Evolutionary conservation across 2,888 invertebrate genomes (phyloP), one percentile per base, ranked within the genome.

Genomic region (Julus scanicus): DNA sequence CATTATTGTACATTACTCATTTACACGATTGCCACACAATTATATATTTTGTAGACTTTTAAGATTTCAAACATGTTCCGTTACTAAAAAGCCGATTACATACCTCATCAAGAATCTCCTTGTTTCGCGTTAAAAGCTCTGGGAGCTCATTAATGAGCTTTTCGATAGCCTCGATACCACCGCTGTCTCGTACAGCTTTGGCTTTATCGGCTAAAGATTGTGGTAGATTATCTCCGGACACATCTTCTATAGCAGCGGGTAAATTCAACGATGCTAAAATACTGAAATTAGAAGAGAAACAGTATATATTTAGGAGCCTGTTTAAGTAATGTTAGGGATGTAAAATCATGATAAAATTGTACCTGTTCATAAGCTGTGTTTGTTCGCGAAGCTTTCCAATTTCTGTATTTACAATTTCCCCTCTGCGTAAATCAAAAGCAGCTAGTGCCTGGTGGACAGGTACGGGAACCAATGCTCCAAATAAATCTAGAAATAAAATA

Each of bases 231-330:
- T 95, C 94, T 80, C 95, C 94, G 90, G 94, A 94, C 9, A 94
- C 94, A 90, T 95, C 95, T 93, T 99, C 99, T 88, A 99, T 94
- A 87, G 98, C 97, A n/a, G 99, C 99, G 11, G 99, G 99, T 91
- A 99, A 94, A 94, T 98, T 99, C 90, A 99, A 94, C 89, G 97
- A 97, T 0, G 98, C 97, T 91, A 99, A 93, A 87, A 97, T 94
- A 91, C 96, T 95, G n/a, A 40, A 63, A 86, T 40, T 13, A 91
- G 9, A 57, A 86, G 15, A 11, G 8, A 44, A 44, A 44, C 0
- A 1, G 44, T 57, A 20, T 13, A 49, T 15, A 86, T 29, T 29
- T 5, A 29, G 9, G 2, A 37, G 63, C 86, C 86, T 1, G n/a
- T 3, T 15, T 44, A 86, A 8, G 17, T 20, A 15, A 48, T 15